Percentiles rank a stretch among this genome's conserved stretches.
Conservation (phyloP, 2,797 vertebrate species). For the Pachyuromys duprasi region DNA sequence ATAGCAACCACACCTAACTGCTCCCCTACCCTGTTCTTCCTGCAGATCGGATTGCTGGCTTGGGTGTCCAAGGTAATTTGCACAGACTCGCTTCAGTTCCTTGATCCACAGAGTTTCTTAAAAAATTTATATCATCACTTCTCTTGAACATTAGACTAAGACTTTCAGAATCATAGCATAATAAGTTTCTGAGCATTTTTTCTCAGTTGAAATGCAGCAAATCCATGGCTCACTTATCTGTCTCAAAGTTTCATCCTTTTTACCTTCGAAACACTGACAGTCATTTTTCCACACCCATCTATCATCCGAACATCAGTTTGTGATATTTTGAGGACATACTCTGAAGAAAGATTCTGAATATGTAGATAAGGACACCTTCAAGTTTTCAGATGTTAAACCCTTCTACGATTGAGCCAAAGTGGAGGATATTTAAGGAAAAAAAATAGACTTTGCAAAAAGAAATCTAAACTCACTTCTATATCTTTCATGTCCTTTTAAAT, state of each 20-base stretch:
- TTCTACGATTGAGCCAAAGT: constrained; percentile 7
- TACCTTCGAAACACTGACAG: background rate
- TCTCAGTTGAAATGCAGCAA: background rate
- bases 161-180: constrained; percentile 6
- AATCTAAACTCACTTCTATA: background rate
- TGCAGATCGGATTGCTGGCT: background rate
- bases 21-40: constrained; percentile 39
- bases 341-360: constrained; percentile 26
- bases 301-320: background rate
- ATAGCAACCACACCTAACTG: constrained; percentile 57
- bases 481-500: constrained; percentile 26
- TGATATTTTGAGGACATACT: background rate
- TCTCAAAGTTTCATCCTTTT: background rate
- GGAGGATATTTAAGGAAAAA: background rate
- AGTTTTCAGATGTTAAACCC: background rate
- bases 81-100: constrained; percentile 44
- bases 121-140: constrained; percentile 26
- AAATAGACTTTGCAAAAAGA: background rate
- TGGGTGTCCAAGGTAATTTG: constrained; percentile 34
- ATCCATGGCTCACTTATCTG: background rate
- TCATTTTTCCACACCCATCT: background rate
- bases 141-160: constrained; percentile 30
- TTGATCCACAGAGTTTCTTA: constrained; percentile 1
- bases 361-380: background rate
- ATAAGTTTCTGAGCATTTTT: background rate